Percentiles rank a stretch among this genome's conserved stretches.
These are phyloP conservation scores for Phylloscopus trochiloides DNA, from an alignment of 2,113 vertebrate species.

Conservation along the genomic window DNA sequence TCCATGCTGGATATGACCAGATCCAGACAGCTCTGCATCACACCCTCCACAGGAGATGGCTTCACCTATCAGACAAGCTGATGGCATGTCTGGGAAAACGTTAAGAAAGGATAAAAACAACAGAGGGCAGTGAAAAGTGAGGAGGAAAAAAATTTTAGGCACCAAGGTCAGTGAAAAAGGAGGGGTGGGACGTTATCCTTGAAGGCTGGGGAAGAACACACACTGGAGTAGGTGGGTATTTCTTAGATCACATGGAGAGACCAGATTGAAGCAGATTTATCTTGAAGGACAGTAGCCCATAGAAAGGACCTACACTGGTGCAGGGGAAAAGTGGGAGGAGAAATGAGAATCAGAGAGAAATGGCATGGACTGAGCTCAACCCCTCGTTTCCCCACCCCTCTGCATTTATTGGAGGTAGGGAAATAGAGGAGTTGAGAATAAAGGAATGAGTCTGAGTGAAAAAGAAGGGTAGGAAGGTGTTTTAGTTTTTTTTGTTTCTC, in stretches of 20 bases:
- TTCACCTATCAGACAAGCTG: background rate
- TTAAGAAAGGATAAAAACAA: background rate
- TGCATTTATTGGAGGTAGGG: background rate
- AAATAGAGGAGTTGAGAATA: background rate
- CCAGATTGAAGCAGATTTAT: background rate
- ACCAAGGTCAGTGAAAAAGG: background rate
- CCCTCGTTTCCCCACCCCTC: rapidly evolving
- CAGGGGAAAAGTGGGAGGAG: background rate
- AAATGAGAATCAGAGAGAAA: background rate
- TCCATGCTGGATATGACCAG: background rate
- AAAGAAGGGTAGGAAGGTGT: background rate
- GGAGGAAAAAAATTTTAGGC: background rate
- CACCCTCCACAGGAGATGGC: background rate
- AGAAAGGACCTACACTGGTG: rapidly evolving
- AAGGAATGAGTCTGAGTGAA: background rate
- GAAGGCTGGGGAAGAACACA: background rate
- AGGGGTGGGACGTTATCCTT: background rate
- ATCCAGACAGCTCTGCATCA: background rate
- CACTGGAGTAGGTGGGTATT: background rate
- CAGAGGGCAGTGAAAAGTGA: background rate
- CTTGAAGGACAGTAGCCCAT: background rate
- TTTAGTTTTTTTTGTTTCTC: background rate
- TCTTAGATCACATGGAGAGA: background rate
- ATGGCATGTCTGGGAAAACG: rapidly evolving
- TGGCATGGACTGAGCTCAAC: rapidly evolving